Conservation (phyloP, 1,140 invertebrate species). For the Dreissena rostriformis region DNA sequence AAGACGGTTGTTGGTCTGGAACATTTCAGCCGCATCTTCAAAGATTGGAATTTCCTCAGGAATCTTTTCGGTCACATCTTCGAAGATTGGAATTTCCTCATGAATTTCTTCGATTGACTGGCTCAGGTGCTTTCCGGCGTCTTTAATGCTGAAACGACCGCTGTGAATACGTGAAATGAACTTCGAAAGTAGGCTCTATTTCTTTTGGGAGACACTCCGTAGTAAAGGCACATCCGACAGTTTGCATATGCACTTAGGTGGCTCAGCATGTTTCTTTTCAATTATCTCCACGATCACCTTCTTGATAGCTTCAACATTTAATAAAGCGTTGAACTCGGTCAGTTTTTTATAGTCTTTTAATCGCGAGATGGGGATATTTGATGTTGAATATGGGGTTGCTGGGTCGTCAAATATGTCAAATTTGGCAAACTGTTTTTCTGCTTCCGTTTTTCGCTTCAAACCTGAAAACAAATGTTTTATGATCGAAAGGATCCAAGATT, state of each 20-base stretch:
- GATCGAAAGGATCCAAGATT: no score
- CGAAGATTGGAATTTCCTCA: no score
- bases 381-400: slow-evolving; percentile 81
- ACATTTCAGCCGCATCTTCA: no score
- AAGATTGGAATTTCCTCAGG: no score
- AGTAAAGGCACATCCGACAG: slow-evolving; percentile 59
- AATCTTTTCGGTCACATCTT: no score
- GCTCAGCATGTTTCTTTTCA: slow-evolving; percentile 63
- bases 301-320: slow-evolving; percentile 80
- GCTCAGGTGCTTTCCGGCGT: background rate
- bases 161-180: slow-evolving; percentile 55
- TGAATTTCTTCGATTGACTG: no score
- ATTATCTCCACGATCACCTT: slow-evolving; percentile 72
- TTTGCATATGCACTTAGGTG: slow-evolving; percentile 55
- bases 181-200: slow-evolving; percentile 53
- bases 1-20: no score
- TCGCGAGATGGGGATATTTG: slow-evolving; percentile 79
- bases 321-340: slow-evolving; percentile 82
- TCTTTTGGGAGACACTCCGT: slow-evolving; percentile 59
- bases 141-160: slow-evolving; percentile 49
- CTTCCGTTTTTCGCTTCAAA: slow-evolving; percentile 78
- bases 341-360: slow-evolving; percentile 81
- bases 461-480: slow-evolving; percentile 60
- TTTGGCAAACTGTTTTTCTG: slow-evolving; percentile 81
- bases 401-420: slow-evolving; percentile 82